Conservation (phyloP, 2,113 vertebrate genomes). For the Sinocyclocheilus anshuiensis region DNA sequence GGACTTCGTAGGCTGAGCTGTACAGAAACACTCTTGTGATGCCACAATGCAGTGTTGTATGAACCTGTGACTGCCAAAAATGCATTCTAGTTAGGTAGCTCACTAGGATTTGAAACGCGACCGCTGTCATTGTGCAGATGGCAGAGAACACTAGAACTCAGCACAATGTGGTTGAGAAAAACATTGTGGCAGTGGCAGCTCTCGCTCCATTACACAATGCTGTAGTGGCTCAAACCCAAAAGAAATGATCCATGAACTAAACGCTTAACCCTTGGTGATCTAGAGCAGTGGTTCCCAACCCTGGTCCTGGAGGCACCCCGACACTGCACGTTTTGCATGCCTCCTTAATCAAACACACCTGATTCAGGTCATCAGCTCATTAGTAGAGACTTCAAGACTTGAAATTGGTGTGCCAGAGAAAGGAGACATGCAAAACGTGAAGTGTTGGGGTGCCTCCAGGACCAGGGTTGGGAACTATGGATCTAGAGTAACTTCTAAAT, state of each 20-base stretch:
- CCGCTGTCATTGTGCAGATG: not conserved
- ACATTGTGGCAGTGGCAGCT: not conserved
- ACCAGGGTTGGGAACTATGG: too few relatives aligned
- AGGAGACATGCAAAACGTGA: too few relatives aligned
- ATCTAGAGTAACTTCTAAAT: too few relatives aligned
- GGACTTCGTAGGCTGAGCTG: not conserved
- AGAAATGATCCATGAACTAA: not conserved
- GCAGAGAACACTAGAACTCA: not conserved
- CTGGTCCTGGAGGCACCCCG: too few relatives aligned
- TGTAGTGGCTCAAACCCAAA: not conserved
- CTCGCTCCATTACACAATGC: not conserved
- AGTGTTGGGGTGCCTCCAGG: too few relatives aligned
- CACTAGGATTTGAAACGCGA: not conserved
- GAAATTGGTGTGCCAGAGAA: too few relatives aligned
- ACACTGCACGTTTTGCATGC: too few relatives aligned
- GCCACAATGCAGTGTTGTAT: not conserved
- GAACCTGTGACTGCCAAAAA: not conserved
- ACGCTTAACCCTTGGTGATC: not conserved
- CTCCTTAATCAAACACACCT: too few relatives aligned
- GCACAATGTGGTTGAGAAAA: not conserved
- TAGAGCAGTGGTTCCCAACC: too few relatives aligned
- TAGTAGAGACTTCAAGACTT: too few relatives aligned
- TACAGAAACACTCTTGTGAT: not conserved
- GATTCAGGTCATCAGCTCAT: too few relatives aligned
- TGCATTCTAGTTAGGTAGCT: not conserved